These are phyloP conservation scores for Arctopsyche grandis DNA, from an alignment of 1,140 invertebrate genomes.

Conservation along the genomic window DNA sequence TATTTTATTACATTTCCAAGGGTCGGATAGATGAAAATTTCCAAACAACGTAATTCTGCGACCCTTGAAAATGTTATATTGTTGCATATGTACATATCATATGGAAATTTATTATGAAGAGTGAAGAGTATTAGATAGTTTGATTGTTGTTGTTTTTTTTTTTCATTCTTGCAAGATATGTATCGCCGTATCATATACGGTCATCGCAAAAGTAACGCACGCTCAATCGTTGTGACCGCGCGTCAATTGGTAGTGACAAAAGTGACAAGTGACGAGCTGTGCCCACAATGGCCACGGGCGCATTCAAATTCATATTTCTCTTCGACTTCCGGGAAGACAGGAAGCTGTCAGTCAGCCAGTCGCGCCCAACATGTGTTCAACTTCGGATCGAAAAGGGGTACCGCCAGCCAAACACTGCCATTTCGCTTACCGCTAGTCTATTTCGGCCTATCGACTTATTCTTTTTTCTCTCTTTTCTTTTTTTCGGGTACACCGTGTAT, in stretches of 20 bases:
- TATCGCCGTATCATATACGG: too few relatives aligned
- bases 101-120: too few relatives aligned
- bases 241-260: too few relatives aligned
- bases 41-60: too few relatives aligned
- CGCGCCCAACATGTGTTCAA: conserved; percentile 14
- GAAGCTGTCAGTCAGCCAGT: conserved; percentile 32
- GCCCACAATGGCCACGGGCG: conserved; percentile 7
- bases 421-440: neutral
- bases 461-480: neutral
- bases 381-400: neutral
- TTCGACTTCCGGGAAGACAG: conserved; percentile 26
- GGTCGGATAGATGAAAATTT: too few relatives aligned
- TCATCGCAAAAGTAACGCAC: too few relatives aligned
- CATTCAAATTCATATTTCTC: conserved; percentile 40
- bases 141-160: too few relatives aligned
- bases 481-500: neutral
- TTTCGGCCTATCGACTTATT: neutral
- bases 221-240: too few relatives aligned
- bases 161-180: too few relatives aligned
- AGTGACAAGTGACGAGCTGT: neutral
- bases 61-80: too few relatives aligned
- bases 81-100: neutral
- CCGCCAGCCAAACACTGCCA: neutral
- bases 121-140: too few relatives aligned
- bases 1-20: too few relatives aligned